Evolutionary conservation across 2,797 vertebrate species (phyloP).

Genomic region (Anas capensis): DNA sequence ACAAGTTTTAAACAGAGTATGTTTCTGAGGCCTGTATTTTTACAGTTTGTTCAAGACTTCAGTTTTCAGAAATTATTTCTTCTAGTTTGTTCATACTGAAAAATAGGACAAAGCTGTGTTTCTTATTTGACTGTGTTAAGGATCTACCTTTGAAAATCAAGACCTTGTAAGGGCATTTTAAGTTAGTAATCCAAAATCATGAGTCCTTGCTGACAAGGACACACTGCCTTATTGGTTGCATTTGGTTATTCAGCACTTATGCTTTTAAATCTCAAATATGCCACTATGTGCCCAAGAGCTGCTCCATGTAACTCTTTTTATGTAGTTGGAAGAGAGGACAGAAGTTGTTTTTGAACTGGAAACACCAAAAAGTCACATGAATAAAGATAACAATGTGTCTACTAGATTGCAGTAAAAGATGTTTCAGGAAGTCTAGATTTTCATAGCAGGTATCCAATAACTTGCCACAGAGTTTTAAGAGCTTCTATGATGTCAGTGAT

Average conservation of each 20-base stretch:
- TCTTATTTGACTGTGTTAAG: background rate
- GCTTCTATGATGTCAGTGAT: background rate
- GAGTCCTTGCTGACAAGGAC: background rate
- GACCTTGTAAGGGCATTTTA: background rate
- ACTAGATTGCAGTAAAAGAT: background rate
- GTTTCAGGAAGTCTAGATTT: background rate
- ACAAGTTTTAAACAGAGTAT: background rate
- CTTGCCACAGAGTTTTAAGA: background rate
- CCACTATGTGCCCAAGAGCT: background rate
- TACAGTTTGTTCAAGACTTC: background rate
- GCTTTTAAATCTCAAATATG: background rate
- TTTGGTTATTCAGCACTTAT: background rate
- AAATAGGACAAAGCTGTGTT: background rate
- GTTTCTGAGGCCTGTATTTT: background rate
- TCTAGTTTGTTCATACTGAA: background rate
- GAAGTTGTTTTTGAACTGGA: background rate
- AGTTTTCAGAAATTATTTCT: background rate
- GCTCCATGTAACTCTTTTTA: background rate
- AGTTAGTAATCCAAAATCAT: background rate
- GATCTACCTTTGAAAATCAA: background rate
- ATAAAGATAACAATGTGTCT: background rate
- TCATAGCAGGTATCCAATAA: background rate
- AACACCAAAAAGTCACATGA: background rate
- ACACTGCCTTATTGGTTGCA: background rate
- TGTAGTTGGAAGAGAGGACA: background rate